Conservation (phyloP, 2,888 invertebrate species). For the Amblyteles armatorius region DNA sequence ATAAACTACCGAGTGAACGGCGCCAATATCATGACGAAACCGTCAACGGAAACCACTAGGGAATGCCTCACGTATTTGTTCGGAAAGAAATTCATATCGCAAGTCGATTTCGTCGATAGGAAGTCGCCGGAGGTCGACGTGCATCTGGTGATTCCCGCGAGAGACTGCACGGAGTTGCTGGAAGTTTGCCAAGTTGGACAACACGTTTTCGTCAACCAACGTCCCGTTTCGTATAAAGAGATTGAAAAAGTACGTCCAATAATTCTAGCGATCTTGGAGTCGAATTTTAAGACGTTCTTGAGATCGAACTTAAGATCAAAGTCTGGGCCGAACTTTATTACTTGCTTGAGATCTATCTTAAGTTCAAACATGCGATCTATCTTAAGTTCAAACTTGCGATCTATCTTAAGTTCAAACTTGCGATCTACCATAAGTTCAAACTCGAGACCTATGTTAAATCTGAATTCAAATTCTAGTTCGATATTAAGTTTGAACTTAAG, state of each 20-base stretch:
- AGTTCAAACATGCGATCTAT: no score
- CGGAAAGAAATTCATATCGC: constrained; percentile 76
- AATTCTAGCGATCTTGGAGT: neutral
- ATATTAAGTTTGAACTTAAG: no score
- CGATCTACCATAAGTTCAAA: no score
- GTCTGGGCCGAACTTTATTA: no score
- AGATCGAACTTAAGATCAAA: no score
- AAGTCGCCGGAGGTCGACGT: constrained; percentile 73
- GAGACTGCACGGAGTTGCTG: constrained; percentile 71
- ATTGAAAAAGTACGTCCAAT: constrained; percentile 85
- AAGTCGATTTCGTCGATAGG: constrained; percentile 76
- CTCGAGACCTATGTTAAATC: no score
- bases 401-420: no score
- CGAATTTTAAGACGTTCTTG: no score
- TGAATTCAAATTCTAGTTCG: no score
- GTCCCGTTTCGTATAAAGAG: constrained; percentile 86
- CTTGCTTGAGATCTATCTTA: no score
- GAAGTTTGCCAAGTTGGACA: constrained; percentile 74
- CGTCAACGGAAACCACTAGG: constrained; percentile 78
- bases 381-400: no score
- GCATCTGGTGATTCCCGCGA: constrained; percentile 81
- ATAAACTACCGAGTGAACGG: constrained; percentile 85
- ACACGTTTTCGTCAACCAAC: constrained; percentile 85
- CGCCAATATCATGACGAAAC: constrained; percentile 85
- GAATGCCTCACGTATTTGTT: constrained; percentile 81